These are phyloP conservation scores for Dryoscopus gambensis DNA, from an alignment of 2,113 vertebrate genomes.

Conservation along the genomic window DNA sequence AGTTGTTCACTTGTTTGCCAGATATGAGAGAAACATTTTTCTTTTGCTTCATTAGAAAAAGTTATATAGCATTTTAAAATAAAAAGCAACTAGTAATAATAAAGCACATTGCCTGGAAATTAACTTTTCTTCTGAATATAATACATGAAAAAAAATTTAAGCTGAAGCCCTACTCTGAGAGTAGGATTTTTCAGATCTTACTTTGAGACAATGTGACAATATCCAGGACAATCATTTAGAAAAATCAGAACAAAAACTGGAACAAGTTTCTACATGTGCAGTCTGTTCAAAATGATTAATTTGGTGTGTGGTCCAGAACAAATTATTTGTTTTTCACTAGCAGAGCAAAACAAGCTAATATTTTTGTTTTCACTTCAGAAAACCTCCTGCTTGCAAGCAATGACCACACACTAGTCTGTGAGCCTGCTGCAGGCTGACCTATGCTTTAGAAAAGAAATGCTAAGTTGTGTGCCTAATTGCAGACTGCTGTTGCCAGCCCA, in stretches of 20 bases:
- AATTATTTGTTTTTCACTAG: neutral
- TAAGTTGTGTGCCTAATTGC: neutral
- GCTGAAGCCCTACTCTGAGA: neutral
- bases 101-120: neutral
- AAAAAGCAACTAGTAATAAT: neutral
- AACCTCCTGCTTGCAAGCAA: neutral
- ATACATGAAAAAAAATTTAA: neutral
- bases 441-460: neutral
- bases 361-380: conserved; percentile 11
- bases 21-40: neutral
- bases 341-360: neutral
- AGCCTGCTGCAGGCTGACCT: neutral
- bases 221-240: neutral
- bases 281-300: neutral
- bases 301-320: conserved; percentile 32
- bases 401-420: conserved; percentile 4
- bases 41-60: neutral
- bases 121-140: neutral
- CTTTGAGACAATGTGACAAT: neutral
- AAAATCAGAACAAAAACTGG: neutral
- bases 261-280: neutral
- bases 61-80: neutral
- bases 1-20: neutral
- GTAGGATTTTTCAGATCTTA: neutral
- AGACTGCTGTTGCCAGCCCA: neutral